phyloP scores from a whole-genome alignment of 2,113 vertebrate species.

The Arothron firmamentum region DNA sequence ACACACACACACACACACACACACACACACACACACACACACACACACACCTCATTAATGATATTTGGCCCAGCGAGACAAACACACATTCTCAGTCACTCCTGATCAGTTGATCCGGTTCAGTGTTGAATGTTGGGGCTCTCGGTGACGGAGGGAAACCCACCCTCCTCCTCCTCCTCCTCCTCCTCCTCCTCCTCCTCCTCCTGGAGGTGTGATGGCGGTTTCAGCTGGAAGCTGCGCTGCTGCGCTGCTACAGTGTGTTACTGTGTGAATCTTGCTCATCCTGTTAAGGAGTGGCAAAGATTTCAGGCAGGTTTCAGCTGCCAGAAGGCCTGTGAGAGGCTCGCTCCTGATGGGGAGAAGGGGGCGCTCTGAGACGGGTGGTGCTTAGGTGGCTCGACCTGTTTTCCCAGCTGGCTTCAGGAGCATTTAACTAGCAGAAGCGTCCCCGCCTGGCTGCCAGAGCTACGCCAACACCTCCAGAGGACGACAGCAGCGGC shows the following conservation, averaged over 20 bases:
- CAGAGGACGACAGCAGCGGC: no score
- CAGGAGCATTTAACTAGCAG: constrained; percentile 44
- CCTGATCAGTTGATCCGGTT: no score
- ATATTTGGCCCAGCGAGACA: no score
- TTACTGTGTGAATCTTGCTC: constrained; percentile 53
- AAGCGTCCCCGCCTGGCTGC: constrained; percentile 17
- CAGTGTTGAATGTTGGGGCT: no score
- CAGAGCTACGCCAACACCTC: constrained; percentile 17
- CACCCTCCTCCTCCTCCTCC: no score
- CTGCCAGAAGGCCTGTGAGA: constrained; percentile 20
- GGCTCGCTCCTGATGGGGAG: not conserved
- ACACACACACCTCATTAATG: no score
- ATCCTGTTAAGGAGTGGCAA: constrained; percentile 59
- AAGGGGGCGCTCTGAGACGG: constrained; percentile 17
- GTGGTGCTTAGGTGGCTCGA: constrained; percentile 57
- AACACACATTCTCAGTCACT: no score
- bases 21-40: no score
- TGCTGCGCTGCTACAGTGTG: constrained; percentile 6
- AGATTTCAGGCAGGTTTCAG: constrained; percentile 54
- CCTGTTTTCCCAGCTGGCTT: constrained; percentile 66
- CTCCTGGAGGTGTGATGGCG: not conserved
- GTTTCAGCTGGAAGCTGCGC: not conserved
- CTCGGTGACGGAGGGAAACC: no score
- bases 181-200: no score
- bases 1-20: no score